Base-by-base conservation (phyloP, 1,140 invertebrate genomes). In the Pygmarrhopalites habei region DNA sequence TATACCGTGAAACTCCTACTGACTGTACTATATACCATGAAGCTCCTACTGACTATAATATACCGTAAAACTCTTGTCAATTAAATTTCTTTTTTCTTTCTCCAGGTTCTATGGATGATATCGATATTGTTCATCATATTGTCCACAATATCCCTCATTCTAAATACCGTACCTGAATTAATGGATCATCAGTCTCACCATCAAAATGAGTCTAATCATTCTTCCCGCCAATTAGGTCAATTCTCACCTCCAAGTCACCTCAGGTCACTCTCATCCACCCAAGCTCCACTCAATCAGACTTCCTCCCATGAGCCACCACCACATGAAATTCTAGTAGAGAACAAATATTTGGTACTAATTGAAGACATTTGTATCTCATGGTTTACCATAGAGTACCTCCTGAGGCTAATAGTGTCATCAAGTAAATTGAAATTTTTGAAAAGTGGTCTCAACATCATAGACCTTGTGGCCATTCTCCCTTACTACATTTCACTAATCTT, bases 341-440 rank as follows among this genome's bases (percentile, higher is more conserved):
- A 95, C 82, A 88, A 88, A 69, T 87, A 92, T 79, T 83, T 95
- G 77, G 90, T 90, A 72, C 90, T 93, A 85, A 90, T 97, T 73
- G 96, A 99, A 80, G 94, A 94, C 62, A 91, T 98, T 70, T 99
- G 96, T 83, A 99, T 99, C 78, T 94, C 95, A 66, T 99, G 97
- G 94, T 99, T 99, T 80, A 98, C 95, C 46, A 82, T 98, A 72
- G 96, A 99, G 80, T 99, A 99, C 81, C 83, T 98, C 74, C 84
- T 98, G 71, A 85, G 96, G 73, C 97, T 99, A 80, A 92, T 91
- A 82, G 94, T 95, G 62, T 96, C 95, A 66, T 96, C 96, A 69
- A 90, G 97, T 81, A 98, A 98, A 78, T 97, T 95, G 91, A 96
- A 98, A 78, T 99, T 99, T 81, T 96, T 98, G 82, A 98, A 98